phyloP scores from a whole-genome alignment of 2,113 vertebrate species.

The Turnix velox region DNA sequence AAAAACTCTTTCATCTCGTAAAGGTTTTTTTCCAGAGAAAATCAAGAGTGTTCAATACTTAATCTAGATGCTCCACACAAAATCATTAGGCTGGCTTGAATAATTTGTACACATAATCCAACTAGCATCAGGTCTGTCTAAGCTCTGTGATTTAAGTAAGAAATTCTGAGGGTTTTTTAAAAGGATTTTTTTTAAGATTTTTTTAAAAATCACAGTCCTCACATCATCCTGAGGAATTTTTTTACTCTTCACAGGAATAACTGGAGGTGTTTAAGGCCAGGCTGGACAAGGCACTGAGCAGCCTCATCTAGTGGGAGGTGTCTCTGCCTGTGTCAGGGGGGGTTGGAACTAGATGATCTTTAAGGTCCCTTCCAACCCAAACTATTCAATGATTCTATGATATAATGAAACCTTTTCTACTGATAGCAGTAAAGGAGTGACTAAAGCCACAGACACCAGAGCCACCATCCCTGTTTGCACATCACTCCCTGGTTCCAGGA shows the following conservation, averaged over 20 bases:
- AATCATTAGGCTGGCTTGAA: background rate
- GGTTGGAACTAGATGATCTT: too few relatives aligned
- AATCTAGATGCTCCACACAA: background rate
- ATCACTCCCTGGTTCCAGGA: too few relatives aligned
- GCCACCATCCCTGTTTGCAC: too few relatives aligned
- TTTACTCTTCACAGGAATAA: too few relatives aligned
- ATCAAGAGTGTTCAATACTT: background rate
- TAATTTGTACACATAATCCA: background rate
- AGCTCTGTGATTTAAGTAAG: background rate
- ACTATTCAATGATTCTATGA: too few relatives aligned
- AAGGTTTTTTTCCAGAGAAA: background rate
- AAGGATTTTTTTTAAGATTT: too few relatives aligned
- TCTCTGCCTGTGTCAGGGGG: too few relatives aligned
- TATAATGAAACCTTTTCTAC: background rate
- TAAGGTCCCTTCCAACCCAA: too few relatives aligned
- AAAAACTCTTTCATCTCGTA: constrained; percentile 25
- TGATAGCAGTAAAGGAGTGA: background rate
- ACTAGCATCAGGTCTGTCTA: background rate
- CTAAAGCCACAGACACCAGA: background rate
- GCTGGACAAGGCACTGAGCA: too few relatives aligned
- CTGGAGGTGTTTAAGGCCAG: too few relatives aligned
- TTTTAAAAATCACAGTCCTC: background rate
- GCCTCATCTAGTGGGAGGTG: too few relatives aligned
- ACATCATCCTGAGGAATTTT: background rate
- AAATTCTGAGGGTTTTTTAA: background rate